Conservation (phyloP, 2,113 vertebrate genomes). For the Bubo scandiacus region DNA sequence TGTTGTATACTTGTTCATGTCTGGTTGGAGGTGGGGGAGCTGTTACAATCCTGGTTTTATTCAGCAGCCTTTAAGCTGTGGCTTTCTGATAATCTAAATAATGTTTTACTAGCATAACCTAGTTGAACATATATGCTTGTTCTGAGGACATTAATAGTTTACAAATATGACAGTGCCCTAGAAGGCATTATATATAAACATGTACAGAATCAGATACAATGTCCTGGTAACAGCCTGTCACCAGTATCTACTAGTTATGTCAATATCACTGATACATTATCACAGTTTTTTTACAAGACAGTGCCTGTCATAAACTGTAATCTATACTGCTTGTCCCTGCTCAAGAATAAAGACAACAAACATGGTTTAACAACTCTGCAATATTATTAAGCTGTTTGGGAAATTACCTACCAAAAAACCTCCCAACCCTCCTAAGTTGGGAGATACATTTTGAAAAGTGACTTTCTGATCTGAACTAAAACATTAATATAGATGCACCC, state of each 20-base stretch:
- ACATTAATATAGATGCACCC: neutral
- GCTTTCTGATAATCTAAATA: neutral
- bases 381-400: neutral
- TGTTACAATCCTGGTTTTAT: neutral
- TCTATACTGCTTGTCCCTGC: neutral
- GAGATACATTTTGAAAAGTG: neutral
- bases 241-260: neutral
- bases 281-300: neutral
- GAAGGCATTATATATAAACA: neutral
- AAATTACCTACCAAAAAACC: neutral
- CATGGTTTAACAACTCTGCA: neutral
- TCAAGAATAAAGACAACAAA: neutral
- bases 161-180: neutral
- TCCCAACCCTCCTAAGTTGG: neutral
- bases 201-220: neutral
- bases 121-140: neutral
- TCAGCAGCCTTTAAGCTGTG: neutral
- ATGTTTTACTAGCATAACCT: neutral
- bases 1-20: neutral
- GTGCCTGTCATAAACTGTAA: neutral
- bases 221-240: neutral
- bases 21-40: accelerated
- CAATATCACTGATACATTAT: neutral
- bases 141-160: neutral
- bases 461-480: neutral